These are phyloP conservation scores for Erpornis zantholeuca DNA, from an alignment of 2,113 vertebrate genomes.

Conservation along the genomic window DNA sequence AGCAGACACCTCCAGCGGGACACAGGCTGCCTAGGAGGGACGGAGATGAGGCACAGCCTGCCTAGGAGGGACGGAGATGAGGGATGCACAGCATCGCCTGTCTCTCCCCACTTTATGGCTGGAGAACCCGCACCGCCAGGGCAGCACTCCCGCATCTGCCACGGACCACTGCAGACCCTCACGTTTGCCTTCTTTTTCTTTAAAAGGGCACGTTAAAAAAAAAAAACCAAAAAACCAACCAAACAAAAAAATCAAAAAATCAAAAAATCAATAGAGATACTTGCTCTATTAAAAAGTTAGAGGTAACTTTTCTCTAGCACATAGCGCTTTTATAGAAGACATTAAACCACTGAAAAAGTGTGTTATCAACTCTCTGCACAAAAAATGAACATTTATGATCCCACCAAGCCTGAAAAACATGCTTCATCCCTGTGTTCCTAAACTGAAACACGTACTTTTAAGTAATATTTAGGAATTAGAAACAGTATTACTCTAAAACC, in stretches of 20 bases:
- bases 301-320: neutral
- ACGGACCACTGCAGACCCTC: fast-evolving
- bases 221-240: no score
- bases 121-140: fast-evolving
- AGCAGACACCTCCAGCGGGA: neutral
- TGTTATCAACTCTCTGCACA: neutral
- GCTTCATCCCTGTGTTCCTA: neutral
- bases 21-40: neutral
- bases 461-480: neutral
- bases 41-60: neutral
- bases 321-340: neutral
- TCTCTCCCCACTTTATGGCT: fast-evolving
- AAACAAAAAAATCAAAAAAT: no score
- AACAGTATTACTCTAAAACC: neutral
- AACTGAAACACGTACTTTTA: neutral
- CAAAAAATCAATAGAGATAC: neutral
- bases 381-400: neutral
- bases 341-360: neutral
- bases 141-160: fast-evolving
- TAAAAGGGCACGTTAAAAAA: neutral
- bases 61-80: neutral
- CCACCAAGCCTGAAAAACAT: neutral
- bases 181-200: fast-evolving
- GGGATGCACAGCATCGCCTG: fast-evolving
- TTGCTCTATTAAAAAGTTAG: no score